Base-by-base conservation (phyloP, 2,888 invertebrate genomes). In the Helobdella robusta region DNA sequence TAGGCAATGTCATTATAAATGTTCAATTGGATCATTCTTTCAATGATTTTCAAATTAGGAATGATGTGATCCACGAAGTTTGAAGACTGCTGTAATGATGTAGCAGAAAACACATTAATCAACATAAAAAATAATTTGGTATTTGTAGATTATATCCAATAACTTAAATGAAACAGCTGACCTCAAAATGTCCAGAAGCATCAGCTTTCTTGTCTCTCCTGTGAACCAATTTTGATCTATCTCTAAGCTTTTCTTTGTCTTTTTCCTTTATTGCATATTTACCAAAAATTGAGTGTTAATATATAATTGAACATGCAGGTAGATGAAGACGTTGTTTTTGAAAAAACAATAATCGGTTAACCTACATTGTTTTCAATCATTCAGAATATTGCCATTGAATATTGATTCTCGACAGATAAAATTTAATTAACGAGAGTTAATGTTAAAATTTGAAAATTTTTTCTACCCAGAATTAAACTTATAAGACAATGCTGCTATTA, bases 11-110 rank as follows among this genome's bases (percentile, higher is more conserved):
- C 93, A 78, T 93, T 89, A 76, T 85, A 92, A 35, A 90, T 89
- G 79, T 94, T 94, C 80, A 92, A 91, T 80, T 91, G 94, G 69
- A 94, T 88, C 85, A 95, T 91, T 70, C 94, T 83, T 79, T 95
- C 94, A 8, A 94, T 83, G 52, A 91, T 89, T 74, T 88, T 87
- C 82, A 89, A 87, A 25, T 89, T 75, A 32, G 66, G 66, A 15
- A 54, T 64, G 32, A 66, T 62, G 20, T 62, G 48, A n/a, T 62
- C 62, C 50, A 62, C 50, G 11, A 62, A 23, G 34, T 34, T 50
- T 20, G 62, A 62, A 15, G 62, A 50, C 62, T 18, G n/a, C 62
- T 62, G 30, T 15, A 20, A n/a, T 18, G 6, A 52, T 8, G 8
- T 59, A 35, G 11, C 11, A 34, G 20, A 18, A 59, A 59, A 18